Percentiles rank a stretch among this genome's conserved stretches.
These are phyloP conservation scores for Alosa alosa DNA, from an alignment of 2,113 vertebrate species.

Conservation along the genomic window DNA sequence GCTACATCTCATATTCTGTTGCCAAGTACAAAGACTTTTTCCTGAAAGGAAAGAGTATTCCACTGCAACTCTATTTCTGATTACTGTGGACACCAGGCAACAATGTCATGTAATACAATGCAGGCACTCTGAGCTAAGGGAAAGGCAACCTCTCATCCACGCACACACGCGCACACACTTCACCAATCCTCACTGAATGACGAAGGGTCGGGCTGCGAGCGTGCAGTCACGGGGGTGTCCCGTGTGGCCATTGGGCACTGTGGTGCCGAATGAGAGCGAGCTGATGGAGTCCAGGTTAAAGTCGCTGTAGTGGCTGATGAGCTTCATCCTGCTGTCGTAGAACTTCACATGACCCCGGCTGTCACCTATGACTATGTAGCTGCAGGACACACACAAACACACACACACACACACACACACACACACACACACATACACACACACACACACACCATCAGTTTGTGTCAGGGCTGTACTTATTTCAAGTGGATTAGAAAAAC, in stretches of 20 bases:
- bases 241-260: slow-evolving; percentile 32
- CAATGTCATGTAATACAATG: background rate
- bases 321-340: slow-evolving; percentile 71
- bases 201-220: slow-evolving; percentile 55
- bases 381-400: slow-evolving; percentile 54
- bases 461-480: background rate
- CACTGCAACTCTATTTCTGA: too few relatives aligned
- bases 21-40: background rate
- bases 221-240: slow-evolving; percentile 53
- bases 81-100: too few relatives aligned
- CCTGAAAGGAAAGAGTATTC: background rate
- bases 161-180: background rate
- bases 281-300: slow-evolving; percentile 72
- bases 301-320: slow-evolving; percentile 70
- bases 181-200: slow-evolving; percentile 69
- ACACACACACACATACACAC: background rate
- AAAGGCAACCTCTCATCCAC: background rate
- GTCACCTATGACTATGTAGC: slow-evolving; percentile 83
- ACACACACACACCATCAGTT: background rate
- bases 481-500: background rate
- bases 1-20: background rate
- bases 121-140: background rate
- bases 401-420: background rate
- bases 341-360: slow-evolving; percentile 78
- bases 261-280: slow-evolving; percentile 81